These are phyloP conservation scores for Carabus problematicus DNA, from an alignment of 2,888 invertebrate genomes.

Conservation along the genomic window DNA sequence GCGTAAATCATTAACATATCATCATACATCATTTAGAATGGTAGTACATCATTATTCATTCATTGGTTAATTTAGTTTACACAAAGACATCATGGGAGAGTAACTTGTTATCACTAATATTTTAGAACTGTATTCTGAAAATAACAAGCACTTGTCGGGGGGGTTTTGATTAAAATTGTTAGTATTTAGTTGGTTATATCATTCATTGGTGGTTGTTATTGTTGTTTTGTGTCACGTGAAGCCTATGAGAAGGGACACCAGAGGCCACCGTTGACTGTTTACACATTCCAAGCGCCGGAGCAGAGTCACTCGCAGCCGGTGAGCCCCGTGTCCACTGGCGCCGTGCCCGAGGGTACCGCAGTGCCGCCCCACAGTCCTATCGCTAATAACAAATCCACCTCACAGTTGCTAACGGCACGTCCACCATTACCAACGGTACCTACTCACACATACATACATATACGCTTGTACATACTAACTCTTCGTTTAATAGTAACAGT, in stretches of 20 bases:
- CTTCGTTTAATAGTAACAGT: not conserved
- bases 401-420: slow-evolving; percentile 57
- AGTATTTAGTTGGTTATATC: slow-evolving; percentile 23
- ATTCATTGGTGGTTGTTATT: not conserved
- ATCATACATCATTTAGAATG: not conserved
- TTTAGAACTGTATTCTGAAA: too few relatives aligned
- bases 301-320: slow-evolving; percentile 64
- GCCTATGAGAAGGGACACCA: slow-evolving; percentile 87
- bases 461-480: too few relatives aligned
- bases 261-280: slow-evolving; percentile 84
- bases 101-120: slow-evolving; percentile 16
- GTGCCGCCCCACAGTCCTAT: slow-evolving; percentile 49
- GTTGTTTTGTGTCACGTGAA: slow-evolving; percentile 53
- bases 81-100: slow-evolving; percentile 9
- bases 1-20: too few relatives aligned
- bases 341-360: slow-evolving; percentile 45
- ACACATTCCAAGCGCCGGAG: slow-evolving; percentile 85
- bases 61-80: slow-evolving; percentile 25
- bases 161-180: not conserved
- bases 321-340: slow-evolving; percentile 57
- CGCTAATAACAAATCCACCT: slow-evolving; percentile 51
- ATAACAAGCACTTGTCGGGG: too few relatives aligned
- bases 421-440: slow-evolving; percentile 79
- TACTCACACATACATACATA: slow-evolving; percentile 44
- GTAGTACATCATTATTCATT: slow-evolving; percentile 3